Evolutionary conservation across 2,113 vertebrate species (phyloP), one percentile per base, ranked within the genome.

Genomic region (Marmota monax): DNA sequence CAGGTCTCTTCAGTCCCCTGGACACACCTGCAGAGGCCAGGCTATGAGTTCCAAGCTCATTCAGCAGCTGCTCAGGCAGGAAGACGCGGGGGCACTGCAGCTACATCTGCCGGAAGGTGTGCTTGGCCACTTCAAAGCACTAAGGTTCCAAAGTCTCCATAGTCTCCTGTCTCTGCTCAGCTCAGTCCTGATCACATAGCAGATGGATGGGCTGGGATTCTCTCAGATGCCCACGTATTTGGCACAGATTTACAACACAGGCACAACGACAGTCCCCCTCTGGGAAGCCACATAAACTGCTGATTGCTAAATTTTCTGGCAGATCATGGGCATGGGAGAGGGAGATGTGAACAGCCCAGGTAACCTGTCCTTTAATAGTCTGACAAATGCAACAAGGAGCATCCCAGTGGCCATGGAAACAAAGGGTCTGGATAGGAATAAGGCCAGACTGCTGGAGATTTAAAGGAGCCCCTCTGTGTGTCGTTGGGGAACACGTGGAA

Each of bases 41-140:
- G 76, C n/a, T 22, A 27, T 6, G 48, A 4, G 0, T 8, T 48
- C 77, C 69, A 39, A 80, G 51, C 27, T 32, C 14, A 3, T 3
- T 39, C n/a, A 0, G 37, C 29, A 61, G 73, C 65, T 1, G 17
- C 65, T 58, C 0, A 0, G 10, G 29, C 11, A n/a, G 5, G 58
- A 58, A 20, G 84, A 53, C 10, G 0, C 0, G 1, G 27, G 32
- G 25, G 23, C 51, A 2, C 3, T 1, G 58, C 48, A 5, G 67
- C 80, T 3, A 0, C 2, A 14, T 37, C 79, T 69, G 12, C 72
- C 37, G 22, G 87, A 20, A 61, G 42, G 16, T 51, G 69, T 39
- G 27, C 22, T 37, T 27, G 14, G 51, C 67, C 69, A 34, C 20
- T 0, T 1, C 1, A 7, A 72, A 73, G 69, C 25, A 1, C 29